Evolutionary conservation across 2,113 vertebrate genomes (phyloP).

Genomic region (Myiozetetes cayanensis): DNA sequence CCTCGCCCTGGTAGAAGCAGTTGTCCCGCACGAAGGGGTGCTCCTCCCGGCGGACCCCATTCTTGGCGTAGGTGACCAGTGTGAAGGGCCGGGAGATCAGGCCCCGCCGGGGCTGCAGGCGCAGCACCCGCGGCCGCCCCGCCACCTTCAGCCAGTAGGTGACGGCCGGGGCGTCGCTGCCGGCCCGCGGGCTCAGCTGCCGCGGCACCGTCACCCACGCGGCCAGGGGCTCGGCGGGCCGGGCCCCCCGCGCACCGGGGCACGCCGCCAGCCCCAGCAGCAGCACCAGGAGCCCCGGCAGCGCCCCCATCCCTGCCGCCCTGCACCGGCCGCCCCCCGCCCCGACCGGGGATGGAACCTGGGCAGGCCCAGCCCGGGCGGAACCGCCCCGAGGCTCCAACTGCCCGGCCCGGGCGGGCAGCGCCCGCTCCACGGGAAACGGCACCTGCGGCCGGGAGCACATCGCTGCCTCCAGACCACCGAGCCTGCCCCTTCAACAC

Average conservation of each 20-base stretch:
- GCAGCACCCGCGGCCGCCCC: constrained; percentile 20
- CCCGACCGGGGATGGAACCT: background rate
- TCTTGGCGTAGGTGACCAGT: constrained; percentile 46
- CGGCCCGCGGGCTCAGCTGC: background rate
- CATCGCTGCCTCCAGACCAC: background rate
- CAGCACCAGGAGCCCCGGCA: background rate
- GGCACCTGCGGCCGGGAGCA: background rate
- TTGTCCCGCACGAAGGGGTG: constrained; percentile 18
- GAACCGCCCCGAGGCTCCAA: background rate
- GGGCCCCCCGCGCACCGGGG: background rate
- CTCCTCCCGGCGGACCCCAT: background rate
- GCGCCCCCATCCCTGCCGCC: background rate
- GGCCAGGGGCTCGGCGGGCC: background rate
- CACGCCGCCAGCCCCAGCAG: background rate
- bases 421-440: background rate
- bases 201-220: constrained; percentile 22
- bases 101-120: constrained; percentile 9
- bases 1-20: constrained; percentile 56
- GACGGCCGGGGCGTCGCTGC: background rate
- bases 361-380: background rate
- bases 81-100: constrained; percentile 22
- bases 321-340: background rate
- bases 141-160: constrained; percentile 55
- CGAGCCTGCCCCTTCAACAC: fast-evolving
- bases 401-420: background rate